A percentile compares a stretch with the other conserved stretches of the same genome.
Evolutionary conservation across 2,888 invertebrate genomes (phyloP).

Genomic region (Cephonodes hylas): DNA sequence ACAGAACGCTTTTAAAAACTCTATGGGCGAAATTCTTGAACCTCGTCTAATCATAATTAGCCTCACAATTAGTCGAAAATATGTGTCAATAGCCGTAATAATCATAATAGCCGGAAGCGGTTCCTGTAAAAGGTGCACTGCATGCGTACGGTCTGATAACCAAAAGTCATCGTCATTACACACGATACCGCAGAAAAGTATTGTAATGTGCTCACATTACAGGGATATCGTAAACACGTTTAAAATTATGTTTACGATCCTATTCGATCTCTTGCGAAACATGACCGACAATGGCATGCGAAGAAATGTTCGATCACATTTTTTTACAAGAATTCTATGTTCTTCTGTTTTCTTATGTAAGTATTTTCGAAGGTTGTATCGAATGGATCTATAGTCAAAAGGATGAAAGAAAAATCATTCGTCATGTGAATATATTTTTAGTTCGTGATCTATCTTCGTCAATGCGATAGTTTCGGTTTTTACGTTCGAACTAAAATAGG

Average conservation of each 20-base stretch:
- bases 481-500: conserved; percentile 6
- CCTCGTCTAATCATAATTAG: too few species aligned
- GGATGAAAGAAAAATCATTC: neutral
- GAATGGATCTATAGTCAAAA: neutral
- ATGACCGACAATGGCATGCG: too few species aligned
- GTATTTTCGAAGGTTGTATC: neutral
- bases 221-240: too few species aligned
- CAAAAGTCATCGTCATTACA: neutral
- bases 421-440: conserved; percentile 2
- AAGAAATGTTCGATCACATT: too few species aligned
- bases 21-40: too few species aligned
- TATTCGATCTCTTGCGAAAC: too few species aligned
- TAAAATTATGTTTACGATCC: too few species aligned
- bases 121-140: neutral
- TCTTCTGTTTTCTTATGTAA: neutral
- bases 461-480: neutral
- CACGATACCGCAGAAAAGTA: neutral
- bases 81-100: neutral
- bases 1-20: too few species aligned
- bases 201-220: too few species aligned
- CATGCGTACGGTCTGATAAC: neutral
- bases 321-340: too few species aligned
- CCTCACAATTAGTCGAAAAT: neutral
- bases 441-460: neutral
- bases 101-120: neutral